Evolutionary conservation across 2,888 invertebrate genomes (phyloP), one percentile per base, ranked within the genome.

Genomic region (Scaptomyza tumidula): DNA sequence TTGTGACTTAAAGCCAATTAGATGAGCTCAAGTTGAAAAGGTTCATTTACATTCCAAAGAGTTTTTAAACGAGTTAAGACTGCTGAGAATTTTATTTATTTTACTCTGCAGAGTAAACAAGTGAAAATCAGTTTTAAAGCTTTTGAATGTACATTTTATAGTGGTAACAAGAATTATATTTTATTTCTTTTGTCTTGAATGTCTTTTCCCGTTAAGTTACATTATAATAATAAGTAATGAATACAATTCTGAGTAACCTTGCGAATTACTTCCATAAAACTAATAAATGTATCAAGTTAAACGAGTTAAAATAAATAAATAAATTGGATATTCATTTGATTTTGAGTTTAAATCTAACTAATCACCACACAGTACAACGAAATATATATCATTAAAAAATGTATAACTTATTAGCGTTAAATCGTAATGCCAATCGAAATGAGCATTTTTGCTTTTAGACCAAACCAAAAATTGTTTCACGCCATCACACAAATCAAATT

Each of bases 401-500:
- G 35, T 50, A 10, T 5, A 37, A 44, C 27, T 35, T 31, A 56
- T 41, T 41, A 48, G 10, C 11, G 10, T 24, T 24, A 31, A 31
- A 43, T 44, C 64, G 43, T 31, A 63, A 76, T 45, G 35, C 1
- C 16, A 41, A 54, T 35, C 37, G 52, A 54, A 72, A 65, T 50
- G 54, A 48, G 46, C 59, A 75, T n/a, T 78, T 56, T 55, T 62
- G 45, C 41, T 56, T 62, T 78, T 61, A 53, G 78, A 39, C 19
- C 19, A 58, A 48, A 55, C 56, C 41, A 10, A 61, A 71, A 74
- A 71, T 66, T 84, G 62, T 81, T 81, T 87, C 79, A 71, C 80
- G 75, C 78, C 85, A 74, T 70, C 55, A 68, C 75, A 68, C 80
- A 64, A 70, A 63, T 83, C 77, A 73, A 76, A 67, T 57, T 75